Conservation (phyloP, 1,140 invertebrate species). For the Vanessa tameamea region DNA sequence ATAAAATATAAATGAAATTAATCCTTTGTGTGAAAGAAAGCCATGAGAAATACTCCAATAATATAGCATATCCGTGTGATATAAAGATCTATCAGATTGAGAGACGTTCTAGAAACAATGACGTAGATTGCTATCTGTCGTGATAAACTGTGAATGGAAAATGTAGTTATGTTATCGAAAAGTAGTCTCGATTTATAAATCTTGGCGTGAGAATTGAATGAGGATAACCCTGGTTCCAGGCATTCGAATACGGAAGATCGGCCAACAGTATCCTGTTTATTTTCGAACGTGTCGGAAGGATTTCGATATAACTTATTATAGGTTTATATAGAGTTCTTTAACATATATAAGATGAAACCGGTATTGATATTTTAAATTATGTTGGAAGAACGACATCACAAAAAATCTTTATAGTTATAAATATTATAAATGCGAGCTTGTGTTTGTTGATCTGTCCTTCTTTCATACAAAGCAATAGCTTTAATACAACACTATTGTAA, state of each 20-base stretch:
- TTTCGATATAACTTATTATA: background rate
- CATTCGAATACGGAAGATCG: background rate
- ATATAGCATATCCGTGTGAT: constrained; percentile 30
- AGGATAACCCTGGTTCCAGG: background rate
- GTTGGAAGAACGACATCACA: too few species aligned
- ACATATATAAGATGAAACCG: too few species aligned
- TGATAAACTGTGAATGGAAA: constrained; percentile 27
- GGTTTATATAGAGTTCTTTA: background rate
- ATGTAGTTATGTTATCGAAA: constrained; percentile 19
- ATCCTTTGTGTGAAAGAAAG: constrained; percentile 20
- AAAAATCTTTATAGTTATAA: too few species aligned
- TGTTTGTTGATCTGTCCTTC: too few species aligned
- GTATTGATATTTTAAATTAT: too few species aligned
- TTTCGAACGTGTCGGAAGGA: background rate
- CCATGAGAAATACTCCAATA: constrained; percentile 26
- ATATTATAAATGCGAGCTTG: too few species aligned
- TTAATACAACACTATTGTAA: too few species aligned
- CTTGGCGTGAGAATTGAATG: constrained; percentile 7
- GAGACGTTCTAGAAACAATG: constrained; percentile 29
- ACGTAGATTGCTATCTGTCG: constrained; percentile 23
- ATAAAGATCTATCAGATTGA: constrained; percentile 21
- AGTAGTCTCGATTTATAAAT: constrained; percentile 14
- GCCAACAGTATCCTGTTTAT: background rate
- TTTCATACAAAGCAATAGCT: too few species aligned
- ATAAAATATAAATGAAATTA: constrained; percentile 1